Evolutionary conservation across 1,140 invertebrate genomes (phyloP).

Genomic region (Drosophila kepulauana): DNA sequence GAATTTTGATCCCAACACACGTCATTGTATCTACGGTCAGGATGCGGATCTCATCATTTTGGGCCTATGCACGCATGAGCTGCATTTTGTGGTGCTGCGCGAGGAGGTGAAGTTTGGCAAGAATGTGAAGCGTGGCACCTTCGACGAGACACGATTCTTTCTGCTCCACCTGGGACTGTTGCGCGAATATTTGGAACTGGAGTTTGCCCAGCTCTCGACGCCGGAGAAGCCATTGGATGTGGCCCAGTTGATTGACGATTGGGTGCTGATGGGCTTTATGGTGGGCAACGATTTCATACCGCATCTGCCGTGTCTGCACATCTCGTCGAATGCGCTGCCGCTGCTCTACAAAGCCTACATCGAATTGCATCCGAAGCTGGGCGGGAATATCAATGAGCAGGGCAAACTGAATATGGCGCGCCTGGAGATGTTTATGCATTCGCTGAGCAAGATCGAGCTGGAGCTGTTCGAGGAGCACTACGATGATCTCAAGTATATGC

Average conservation of each 20-base stretch:
- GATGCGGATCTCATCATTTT: constrained; percentile 99
- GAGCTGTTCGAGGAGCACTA: constrained; percentile 94
- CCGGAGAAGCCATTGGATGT: constrained; percentile 90
- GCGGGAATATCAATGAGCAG: constrained; percentile 96
- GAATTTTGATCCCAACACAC: constrained; percentile 94
- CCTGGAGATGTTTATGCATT: constrained; percentile 95
- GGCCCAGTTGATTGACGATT: constrained; percentile 91
- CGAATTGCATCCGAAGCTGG: constrained; percentile 92
- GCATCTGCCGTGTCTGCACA: constrained; percentile 96
- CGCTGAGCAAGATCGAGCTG: constrained; percentile 91
- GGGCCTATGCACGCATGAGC: constrained; percentile 96
- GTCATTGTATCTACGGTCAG: constrained; percentile 97
- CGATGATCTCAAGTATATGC: constrained; percentile 94
- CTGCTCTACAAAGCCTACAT: constrained; percentile 96
- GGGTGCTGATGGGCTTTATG: constrained; percentile 97
- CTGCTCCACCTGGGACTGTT: constrained; percentile 96
- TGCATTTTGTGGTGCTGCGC: constrained; percentile 95
- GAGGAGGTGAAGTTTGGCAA: constrained; percentile 94
- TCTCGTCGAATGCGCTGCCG: constrained; percentile 94
- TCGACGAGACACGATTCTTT: constrained; percentile 97
- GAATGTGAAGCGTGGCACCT: constrained; percentile 87
- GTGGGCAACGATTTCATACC: constrained; percentile 99
- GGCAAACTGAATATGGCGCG: constrained; percentile 93
- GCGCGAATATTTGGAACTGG: constrained; percentile 96
- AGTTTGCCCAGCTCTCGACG: constrained; percentile 92